Percentiles rank a stretch among this genome's conserved stretches.
These are phyloP conservation scores for Aeoliscus strigatus DNA, from an alignment of 2,797 vertebrate genomes.

Conservation along the genomic window DNA sequence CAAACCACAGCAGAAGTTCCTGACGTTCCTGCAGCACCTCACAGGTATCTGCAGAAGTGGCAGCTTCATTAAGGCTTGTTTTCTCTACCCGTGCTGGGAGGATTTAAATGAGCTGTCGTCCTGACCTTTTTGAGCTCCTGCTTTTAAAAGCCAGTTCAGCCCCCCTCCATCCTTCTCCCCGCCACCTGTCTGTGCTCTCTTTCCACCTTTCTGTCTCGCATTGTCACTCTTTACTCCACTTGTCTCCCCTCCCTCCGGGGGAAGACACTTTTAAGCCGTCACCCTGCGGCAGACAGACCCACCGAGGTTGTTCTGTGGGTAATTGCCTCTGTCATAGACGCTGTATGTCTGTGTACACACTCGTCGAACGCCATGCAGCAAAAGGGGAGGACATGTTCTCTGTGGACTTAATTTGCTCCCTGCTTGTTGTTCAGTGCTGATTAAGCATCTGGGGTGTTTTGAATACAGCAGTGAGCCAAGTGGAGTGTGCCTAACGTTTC, in stretches of 20 bases:
- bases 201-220: slow-evolving; percentile 58
- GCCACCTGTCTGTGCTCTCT: slow-evolving; percentile 45
- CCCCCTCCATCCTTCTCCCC: slow-evolving; percentile 12
- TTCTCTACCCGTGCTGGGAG: slow-evolving; percentile 54
- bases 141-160: slow-evolving; percentile 64
- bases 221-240: slow-evolving; percentile 64
- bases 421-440: slow-evolving; percentile 68
- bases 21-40: slow-evolving; percentile 50
- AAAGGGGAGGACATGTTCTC: slow-evolving; percentile 58
- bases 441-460: slow-evolving; percentile 68
- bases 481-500: slow-evolving; percentile 56
- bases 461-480: slow-evolving; percentile 63
- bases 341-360: slow-evolving; percentile 57
- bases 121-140: slow-evolving; percentile 77
- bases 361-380: slow-evolving; percentile 54
- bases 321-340: slow-evolving; percentile 74
- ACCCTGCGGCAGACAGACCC: slow-evolving; percentile 67
- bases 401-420: slow-evolving; percentile 71
- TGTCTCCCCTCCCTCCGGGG: slow-evolving; percentile 56
- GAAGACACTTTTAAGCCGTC: slow-evolving; percentile 69
- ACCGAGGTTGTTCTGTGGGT: slow-evolving; percentile 76
- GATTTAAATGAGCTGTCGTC: slow-evolving; percentile 81
- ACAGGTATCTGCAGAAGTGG: slow-evolving; percentile 60
- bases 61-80: slow-evolving; percentile 72
- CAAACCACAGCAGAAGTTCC: slow-evolving; percentile 22